Conservation (phyloP, 1,140 invertebrate species). For the Leptopilina clavipes region DNA sequence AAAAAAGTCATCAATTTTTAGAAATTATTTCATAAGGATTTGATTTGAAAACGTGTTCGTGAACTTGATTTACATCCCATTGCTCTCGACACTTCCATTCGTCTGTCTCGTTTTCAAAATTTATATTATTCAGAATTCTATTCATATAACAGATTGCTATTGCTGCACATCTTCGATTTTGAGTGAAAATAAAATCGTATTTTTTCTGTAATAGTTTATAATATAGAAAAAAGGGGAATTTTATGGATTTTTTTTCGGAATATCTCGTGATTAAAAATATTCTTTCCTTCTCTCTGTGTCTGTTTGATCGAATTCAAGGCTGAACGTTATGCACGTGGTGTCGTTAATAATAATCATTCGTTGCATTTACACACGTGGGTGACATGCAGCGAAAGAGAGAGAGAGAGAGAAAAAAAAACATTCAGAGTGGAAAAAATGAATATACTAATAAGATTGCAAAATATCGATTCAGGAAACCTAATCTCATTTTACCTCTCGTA, state of each 20-base stretch:
- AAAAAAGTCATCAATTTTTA: too few relatives aligned
- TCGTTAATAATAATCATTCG: not conserved
- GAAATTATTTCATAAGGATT: too few relatives aligned
- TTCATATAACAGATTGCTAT: not conserved
- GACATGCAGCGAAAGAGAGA: not conserved
- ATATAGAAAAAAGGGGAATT: too few relatives aligned
- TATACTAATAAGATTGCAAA: not conserved
- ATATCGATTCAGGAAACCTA: constrained; percentile 27
- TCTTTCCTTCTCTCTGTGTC: not conserved
- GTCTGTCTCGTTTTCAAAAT: not conserved
- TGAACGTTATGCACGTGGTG: not conserved
- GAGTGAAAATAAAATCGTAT: not conserved
- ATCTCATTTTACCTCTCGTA: not conserved
- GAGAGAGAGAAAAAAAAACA: not conserved
- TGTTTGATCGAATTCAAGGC: constrained; percentile 2
- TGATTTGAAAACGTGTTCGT: not conserved
- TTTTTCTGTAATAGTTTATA: not conserved
- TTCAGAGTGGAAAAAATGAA: not conserved
- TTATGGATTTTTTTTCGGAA: not conserved
- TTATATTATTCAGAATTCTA: not conserved
- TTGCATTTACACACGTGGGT: constrained; percentile 6
- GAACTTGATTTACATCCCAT: not conserved
- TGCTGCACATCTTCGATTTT: not conserved
- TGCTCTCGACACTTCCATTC: not conserved
- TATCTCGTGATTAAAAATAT: too few relatives aligned